Percentiles rank a stretch among this genome's conserved stretches.
Conservation (phyloP, 2,888 invertebrate genomes). For the Ametastegia equiseti region DNA sequence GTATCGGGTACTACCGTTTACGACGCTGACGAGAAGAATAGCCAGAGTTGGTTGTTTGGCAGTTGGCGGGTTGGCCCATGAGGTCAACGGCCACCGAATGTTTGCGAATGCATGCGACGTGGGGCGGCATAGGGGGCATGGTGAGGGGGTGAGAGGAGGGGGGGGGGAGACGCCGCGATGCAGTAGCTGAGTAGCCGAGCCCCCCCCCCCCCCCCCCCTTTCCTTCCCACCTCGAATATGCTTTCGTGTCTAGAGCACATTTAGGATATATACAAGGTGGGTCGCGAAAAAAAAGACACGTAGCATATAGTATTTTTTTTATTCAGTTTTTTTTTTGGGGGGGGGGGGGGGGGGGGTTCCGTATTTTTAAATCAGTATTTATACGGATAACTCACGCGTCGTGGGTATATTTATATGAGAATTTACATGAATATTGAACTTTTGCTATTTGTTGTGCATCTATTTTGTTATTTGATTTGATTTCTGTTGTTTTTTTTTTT, state of each 20-base stretch:
- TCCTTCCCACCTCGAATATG: not conserved
- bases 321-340: too few relatives aligned
- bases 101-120: slow-evolving; percentile 68
- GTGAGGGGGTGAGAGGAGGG: slow-evolving; percentile 43
- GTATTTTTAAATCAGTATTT: too few relatives aligned
- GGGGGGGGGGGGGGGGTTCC: too few relatives aligned
- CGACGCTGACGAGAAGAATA: slow-evolving; percentile 35
- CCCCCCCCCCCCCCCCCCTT: slow-evolving; percentile 9
- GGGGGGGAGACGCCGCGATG: slow-evolving; percentile 50
- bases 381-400: too few relatives aligned
- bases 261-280: slow-evolving; percentile 14
- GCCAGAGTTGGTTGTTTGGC: slow-evolving; percentile 65
- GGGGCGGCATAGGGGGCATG: slow-evolving; percentile 46
- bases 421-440: too few relatives aligned
- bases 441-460: too few relatives aligned
- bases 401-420: too few relatives aligned
- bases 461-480: too few relatives aligned
- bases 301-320: too few relatives aligned
- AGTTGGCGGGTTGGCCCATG: slow-evolving; percentile 70
- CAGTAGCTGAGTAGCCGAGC: slow-evolving; percentile 35
- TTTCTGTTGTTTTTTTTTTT: too few relatives aligned
- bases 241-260: slow-evolving; percentile 21
- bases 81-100: slow-evolving; percentile 74
- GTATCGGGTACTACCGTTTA: not conserved
- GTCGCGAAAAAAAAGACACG: not conserved